Evolutionary conservation across 2,113 vertebrate species (phyloP).

Genomic region (Callaeas wilsoni): DNA sequence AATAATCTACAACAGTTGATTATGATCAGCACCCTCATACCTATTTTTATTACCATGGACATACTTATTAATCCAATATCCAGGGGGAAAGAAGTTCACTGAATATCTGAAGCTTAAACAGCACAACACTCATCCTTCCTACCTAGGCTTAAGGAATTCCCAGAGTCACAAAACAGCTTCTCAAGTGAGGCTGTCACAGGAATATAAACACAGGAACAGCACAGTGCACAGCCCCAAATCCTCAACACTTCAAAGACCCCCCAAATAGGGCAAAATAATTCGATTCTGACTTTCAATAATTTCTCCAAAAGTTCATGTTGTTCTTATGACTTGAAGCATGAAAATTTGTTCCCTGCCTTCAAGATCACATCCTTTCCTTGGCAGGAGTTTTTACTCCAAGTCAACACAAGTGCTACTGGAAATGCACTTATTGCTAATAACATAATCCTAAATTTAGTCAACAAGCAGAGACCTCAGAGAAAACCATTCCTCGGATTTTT

Average conservation of each 20-base stretch:
- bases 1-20: background rate
- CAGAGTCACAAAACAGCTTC: background rate
- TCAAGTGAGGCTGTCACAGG: background rate
- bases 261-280: background rate
- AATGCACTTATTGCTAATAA: background rate
- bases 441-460: background rate
- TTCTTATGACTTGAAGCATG: background rate
- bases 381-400: background rate
- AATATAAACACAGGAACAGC: background rate
- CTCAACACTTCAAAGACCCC: background rate
- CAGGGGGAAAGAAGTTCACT: background rate
- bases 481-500: background rate
- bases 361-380: background rate
- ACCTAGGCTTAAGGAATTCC: background rate
- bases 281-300: background rate
- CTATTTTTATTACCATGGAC: background rate
- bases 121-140: background rate
- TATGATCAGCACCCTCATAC: background rate
- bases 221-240: background rate
- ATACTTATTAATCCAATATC: background rate
- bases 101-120: background rate
- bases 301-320: background rate
- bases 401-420: background rate
- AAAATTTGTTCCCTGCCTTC: background rate
- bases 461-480: background rate